Conservation (phyloP, 2,888 invertebrate species). For the Gisinianus flammeolus region DNA sequence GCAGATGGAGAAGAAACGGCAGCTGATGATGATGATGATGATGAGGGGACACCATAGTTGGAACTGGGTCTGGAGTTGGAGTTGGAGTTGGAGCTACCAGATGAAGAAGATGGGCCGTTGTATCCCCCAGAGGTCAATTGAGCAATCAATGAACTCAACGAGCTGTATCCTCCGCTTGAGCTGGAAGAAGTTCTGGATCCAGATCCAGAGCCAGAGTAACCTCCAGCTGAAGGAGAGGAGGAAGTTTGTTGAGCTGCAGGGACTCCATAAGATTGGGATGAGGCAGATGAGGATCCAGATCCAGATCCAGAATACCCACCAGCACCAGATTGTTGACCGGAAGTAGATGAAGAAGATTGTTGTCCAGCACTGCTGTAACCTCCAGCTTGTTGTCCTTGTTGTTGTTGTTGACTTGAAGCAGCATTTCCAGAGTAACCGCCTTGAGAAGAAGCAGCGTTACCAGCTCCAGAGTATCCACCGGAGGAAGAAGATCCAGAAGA, state of each 20-base stretch:
- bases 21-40: no score
- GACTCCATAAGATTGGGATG: not conserved
- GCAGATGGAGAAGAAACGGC: no score
- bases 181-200: not conserved
- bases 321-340: not conserved
- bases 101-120: no score
- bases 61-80: not conserved
- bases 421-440: constrained; percentile 6
- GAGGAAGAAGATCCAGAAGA: not conserved
- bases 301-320: not conserved
- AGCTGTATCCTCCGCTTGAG: not conserved
- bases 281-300: not conserved
- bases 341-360: no score
- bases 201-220: not conserved
- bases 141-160: not conserved
- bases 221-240: not conserved
- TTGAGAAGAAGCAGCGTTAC: constrained; percentile 3
- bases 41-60: no score
- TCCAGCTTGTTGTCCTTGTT: no score
- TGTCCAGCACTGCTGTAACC: constrained; percentile 4
- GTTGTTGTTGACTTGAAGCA: no score
- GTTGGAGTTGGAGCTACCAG: no score
- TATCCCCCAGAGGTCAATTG: no score
- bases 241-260: no score
- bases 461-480: not conserved